Conservation (phyloP, 2,888 invertebrate species). For the Lymantria monacha region DNA sequence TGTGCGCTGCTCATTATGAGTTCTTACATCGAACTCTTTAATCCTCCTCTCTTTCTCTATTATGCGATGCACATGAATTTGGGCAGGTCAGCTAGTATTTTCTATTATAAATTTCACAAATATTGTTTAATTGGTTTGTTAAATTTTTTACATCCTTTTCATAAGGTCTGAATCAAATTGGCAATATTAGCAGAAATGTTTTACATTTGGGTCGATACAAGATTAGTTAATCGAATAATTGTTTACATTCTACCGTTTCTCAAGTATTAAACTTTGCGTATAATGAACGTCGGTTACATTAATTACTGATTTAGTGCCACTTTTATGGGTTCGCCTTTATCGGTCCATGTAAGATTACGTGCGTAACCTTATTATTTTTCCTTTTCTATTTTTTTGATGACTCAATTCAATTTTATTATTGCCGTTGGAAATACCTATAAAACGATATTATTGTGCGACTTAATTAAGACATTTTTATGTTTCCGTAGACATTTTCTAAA, state of each 20-base stretch:
- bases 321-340: constrained; percentile 71
- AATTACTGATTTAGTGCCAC: constrained; percentile 72
- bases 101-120: too few relatives aligned
- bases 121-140: constrained; percentile 16
- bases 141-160: constrained; percentile 39
- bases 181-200: constrained; percentile 41
- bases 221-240: constrained; percentile 73
- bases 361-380: constrained; percentile 61
- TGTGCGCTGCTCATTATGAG: too few relatives aligned
- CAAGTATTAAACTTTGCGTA: constrained; percentile 58
- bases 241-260: constrained; percentile 62
- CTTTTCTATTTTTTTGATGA: constrained; percentile 59
- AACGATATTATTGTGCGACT: constrained; percentile 30
- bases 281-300: constrained; percentile 71
- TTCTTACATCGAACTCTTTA: too few relatives aligned
- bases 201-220: constrained; percentile 50
- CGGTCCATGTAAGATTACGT: constrained; percentile 67
- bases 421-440: constrained; percentile 31
- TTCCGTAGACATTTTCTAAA: not conserved
- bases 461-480: constrained; percentile 13
- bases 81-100: too few relatives aligned
- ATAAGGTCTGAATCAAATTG: constrained; percentile 55
- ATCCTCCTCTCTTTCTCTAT: too few relatives aligned
- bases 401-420: constrained; percentile 53
- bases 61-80: too few relatives aligned